Evolutionary conservation across 2,113 vertebrate species (phyloP).

Genomic region (Nyctereutes procyonoides): DNA sequence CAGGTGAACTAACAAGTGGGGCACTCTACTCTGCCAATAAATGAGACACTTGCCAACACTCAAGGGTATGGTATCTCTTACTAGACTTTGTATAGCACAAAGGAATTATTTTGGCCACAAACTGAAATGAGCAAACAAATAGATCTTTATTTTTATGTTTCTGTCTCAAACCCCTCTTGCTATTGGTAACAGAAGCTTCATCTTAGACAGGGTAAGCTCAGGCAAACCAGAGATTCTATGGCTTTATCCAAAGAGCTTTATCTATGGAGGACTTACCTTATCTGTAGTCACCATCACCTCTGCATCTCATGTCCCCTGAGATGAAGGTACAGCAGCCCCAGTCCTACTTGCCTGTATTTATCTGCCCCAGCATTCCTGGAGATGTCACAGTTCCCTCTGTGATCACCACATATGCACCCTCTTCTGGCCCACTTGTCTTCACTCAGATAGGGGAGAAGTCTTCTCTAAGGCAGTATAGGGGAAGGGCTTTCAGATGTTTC

Average conservation of each 20-base stretch:
- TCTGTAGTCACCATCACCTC: not conserved
- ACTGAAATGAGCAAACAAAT: not conserved
- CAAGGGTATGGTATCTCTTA: not conserved
- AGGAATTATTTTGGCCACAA: not conserved
- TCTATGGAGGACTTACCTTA: not conserved
- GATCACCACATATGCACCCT: not conserved
- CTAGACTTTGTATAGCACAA: not conserved
- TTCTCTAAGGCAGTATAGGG: not conserved
- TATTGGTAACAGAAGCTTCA: not conserved
- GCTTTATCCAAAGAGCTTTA: not conserved
- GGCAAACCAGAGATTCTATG: not conserved
- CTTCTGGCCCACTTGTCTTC: not conserved
- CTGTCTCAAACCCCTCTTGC: not conserved
- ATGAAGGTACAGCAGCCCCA: not conserved
- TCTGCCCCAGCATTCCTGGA: not conserved
- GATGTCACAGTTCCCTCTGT: not conserved
- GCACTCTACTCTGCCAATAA: not conserved
- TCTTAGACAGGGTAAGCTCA: not conserved
- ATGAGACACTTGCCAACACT: not conserved
- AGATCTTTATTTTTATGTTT: conserved; percentile 1
- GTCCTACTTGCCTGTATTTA: not conserved
- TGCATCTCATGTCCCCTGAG: not conserved
- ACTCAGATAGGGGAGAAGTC: not conserved
- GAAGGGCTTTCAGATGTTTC: not conserved
- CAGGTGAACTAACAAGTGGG: not conserved